phyloP scores from a whole-genome alignment of 2,888 invertebrate species.

The Tachina fera region DNA sequence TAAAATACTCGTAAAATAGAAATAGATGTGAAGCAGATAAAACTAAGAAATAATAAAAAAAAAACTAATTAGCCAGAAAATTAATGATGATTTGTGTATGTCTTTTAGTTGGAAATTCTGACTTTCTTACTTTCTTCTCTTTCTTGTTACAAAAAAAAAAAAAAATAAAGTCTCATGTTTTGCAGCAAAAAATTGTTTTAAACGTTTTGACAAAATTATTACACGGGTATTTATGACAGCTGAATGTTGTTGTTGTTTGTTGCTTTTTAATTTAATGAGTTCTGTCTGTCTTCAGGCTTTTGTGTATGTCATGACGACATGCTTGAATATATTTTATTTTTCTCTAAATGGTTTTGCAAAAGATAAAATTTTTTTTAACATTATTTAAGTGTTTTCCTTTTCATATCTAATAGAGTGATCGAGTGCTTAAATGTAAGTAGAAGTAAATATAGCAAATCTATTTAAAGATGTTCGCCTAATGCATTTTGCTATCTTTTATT shows the following conservation, averaged over 20 bases:
- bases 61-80: conserved; percentile 44
- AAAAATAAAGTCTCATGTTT: too few species aligned
- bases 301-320: conserved; percentile 39
- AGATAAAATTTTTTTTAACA: not conserved
- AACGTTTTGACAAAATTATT: conserved; percentile 30
- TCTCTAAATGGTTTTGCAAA: conserved; percentile 28
- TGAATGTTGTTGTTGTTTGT: not conserved
- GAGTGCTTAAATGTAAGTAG: not conserved
- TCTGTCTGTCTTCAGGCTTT: not conserved
- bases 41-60: not conserved
- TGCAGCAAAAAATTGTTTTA: not conserved
- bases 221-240: conserved; percentile 7
- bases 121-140: conserved; percentile 4
- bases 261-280: not conserved
- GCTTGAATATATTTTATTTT: conserved; percentile 36
- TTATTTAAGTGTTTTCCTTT: not conserved
- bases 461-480: not conserved
- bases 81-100: conserved; percentile 19
- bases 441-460: not conserved
- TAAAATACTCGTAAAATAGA: not conserved
- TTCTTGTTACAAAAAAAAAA: too few species aligned
- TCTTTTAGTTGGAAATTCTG: conserved; percentile 7
- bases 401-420: not conserved
- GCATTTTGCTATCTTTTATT: not conserved
- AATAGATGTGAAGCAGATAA: not conserved